A percentile compares a stretch with the other conserved stretches of the same genome.
Evolutionary conservation across 2,797 vertebrate species (phyloP).

Genomic region (Lepilemur ruficaudatus): DNA sequence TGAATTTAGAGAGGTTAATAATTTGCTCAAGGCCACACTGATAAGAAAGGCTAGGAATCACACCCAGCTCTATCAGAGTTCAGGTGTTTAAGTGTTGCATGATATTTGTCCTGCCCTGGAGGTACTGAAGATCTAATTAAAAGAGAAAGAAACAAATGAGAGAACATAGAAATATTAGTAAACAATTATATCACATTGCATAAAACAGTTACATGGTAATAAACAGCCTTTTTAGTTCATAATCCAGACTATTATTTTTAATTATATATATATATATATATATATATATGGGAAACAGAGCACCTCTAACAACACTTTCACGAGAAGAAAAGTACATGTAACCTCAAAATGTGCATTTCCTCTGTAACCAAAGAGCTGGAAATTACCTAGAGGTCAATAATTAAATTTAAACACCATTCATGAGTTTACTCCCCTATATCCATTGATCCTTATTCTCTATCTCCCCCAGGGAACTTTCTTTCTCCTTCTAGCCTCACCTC

Average conservation of each 20-base stretch:
- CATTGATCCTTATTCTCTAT: background rate
- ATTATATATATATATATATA: background rate
- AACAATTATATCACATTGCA: background rate
- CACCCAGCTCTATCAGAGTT: background rate
- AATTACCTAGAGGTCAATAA: background rate
- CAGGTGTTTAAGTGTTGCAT: background rate
- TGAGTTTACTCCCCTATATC: background rate
- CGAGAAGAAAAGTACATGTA: background rate
- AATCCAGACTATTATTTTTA: background rate
- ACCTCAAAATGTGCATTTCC: background rate
- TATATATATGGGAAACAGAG: background rate
- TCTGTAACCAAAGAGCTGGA: background rate
- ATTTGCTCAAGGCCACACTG: background rate
- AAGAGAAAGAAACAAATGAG: background rate
- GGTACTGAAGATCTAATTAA: slow-evolving; percentile 24
- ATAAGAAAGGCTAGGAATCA: background rate
- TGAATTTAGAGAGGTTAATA: background rate
- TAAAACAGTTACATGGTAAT: background rate
- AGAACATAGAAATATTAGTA: background rate
- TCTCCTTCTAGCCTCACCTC: background rate
- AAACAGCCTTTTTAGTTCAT: background rate
- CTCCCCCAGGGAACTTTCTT: background rate
- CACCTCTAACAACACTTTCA: background rate
- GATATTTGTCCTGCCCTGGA: background rate
- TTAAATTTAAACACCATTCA: background rate